phyloP scores from a whole-genome alignment of 2,888 invertebrate genomes.

The Catocala nupta region DNA sequence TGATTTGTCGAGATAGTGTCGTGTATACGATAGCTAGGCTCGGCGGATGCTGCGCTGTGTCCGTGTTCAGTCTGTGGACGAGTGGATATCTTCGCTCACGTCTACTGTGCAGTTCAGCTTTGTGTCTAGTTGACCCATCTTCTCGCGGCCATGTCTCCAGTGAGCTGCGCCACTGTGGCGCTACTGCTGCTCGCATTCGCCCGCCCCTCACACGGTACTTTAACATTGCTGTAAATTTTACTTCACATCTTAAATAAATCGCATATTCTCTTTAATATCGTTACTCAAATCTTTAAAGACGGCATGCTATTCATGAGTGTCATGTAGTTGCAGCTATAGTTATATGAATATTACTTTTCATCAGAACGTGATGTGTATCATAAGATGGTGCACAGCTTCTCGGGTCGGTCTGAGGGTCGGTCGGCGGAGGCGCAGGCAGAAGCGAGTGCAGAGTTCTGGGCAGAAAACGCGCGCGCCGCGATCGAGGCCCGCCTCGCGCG shows the following conservation, averaged over 20 bases:
- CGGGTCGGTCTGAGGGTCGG: background rate
- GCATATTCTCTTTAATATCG: no score
- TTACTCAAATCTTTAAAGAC: no score
- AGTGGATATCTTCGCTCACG: background rate
- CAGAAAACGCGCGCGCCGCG: constrained; percentile 72
- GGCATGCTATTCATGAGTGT: no score
- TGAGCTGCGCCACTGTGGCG: constrained; percentile 5
- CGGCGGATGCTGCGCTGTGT: background rate
- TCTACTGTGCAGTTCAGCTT: constrained; percentile 4
- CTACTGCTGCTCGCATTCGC: constrained; percentile 27
- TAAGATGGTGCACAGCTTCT: constrained; percentile 7
- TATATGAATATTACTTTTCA: background rate
- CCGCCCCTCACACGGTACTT: constrained; percentile 24
- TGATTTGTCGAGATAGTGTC: background rate
- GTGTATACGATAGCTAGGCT: background rate
- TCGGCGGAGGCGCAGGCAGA: constrained; percentile 35
- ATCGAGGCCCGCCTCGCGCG: constrained; percentile 64
- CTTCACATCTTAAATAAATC: no score
- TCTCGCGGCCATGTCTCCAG: constrained; percentile 15
- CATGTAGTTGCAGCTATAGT: no score
- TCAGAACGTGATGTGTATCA: constrained; percentile 47
- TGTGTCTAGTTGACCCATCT: background rate
- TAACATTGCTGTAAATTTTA: background rate
- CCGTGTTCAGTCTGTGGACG: background rate
- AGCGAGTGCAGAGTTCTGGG: constrained; percentile 76